Evolutionary conservation across 35 echinoderm and acorn worm genomes (phyloP), one percentile per base, ranked within the genome.

Genomic region (Strongylocentrotus purpuratus): DNA sequence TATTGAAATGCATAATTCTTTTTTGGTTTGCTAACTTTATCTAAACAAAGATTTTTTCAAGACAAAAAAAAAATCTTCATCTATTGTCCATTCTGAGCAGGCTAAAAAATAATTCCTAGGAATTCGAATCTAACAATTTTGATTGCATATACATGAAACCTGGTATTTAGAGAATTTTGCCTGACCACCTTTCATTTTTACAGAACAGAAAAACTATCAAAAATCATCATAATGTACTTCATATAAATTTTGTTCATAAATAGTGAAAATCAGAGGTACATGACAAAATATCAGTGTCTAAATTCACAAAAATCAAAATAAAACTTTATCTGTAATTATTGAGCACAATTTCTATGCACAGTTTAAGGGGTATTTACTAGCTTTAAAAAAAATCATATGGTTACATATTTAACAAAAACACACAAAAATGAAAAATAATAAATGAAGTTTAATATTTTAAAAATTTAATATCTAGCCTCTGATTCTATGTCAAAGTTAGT

Each of bases 1-100:
- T 89, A 89, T 89, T 89, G 33, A 89, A 89, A 89, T 89, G 87
- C 87, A 89, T 89, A 89, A 89, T 35, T 46, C 45, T 12, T 46
- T 31, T 89, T 33, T 89, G 33, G 45, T 89, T 17, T 45, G 15
- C 87, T 89, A 45, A 33, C 7, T 89, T 89, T 22, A 15, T 89
- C 87, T 45, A 89, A 89, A 89, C 87, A 89, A 33, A 89, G 32
- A 46, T 45, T 89, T 46, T 89, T 89, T 89, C 65, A 78, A 78
- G 65, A 28, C 11, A 59, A 87, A 45, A 89, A 45, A 89, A 88
- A 89, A 89, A 89, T 25, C 87, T 89, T 45, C 33, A 31, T 89
- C n/a, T 89, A 89, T 89, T 89, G 87, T 89, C 87, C 87, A 89
- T 28, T 18, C 5, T 89, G 31, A 45, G 31, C 87, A 45, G 87